These are phyloP conservation scores for Listrodromus nycthemerus DNA, from an alignment of 2,888 invertebrate genomes.

Conservation along the genomic window DNA sequence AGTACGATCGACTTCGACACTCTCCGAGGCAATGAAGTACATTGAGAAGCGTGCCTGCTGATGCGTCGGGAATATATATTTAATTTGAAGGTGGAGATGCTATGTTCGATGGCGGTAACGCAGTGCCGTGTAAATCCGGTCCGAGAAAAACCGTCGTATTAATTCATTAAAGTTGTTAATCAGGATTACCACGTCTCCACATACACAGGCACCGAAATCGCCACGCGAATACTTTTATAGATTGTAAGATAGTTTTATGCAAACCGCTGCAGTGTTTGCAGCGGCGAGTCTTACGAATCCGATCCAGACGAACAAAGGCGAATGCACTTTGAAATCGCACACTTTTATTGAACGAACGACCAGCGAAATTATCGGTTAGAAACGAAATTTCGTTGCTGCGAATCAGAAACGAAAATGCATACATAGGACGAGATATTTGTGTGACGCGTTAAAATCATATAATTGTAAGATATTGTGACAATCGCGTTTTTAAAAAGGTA, in stretches of 20 bases:
- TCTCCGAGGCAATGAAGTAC: background rate
- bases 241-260: constrained; percentile 59
- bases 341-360: constrained; percentile 33
- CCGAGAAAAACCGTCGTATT: constrained; percentile 45
- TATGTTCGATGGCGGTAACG: constrained; percentile 31
- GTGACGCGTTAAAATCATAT: constrained; percentile 31
- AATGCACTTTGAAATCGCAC: constrained; percentile 46
- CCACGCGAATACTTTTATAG: constrained; percentile 30
- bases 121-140: constrained; percentile 44
- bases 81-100: constrained; percentile 8
- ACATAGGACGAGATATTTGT: constrained; percentile 21
- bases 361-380: constrained; percentile 45
- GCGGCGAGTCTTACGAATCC: constrained; percentile 56
- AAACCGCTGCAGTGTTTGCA: constrained; percentile 38
- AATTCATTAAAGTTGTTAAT: constrained; percentile 36
- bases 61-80: constrained; percentile 53
- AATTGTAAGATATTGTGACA: constrained; percentile 60
- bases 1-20: background rate
- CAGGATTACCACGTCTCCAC: constrained; percentile 33
- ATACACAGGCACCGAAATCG: constrained; percentile 11
- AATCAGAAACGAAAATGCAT: constrained; percentile 32
- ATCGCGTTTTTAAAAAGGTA: constrained; percentile 54
- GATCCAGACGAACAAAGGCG: constrained; percentile 51
- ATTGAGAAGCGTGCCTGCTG: constrained; percentile 14
- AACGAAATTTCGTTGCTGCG: constrained; percentile 46